Evolutionary conservation across 2,113 vertebrate genomes (phyloP).

Genomic region (Mustela nigripes): DNA sequence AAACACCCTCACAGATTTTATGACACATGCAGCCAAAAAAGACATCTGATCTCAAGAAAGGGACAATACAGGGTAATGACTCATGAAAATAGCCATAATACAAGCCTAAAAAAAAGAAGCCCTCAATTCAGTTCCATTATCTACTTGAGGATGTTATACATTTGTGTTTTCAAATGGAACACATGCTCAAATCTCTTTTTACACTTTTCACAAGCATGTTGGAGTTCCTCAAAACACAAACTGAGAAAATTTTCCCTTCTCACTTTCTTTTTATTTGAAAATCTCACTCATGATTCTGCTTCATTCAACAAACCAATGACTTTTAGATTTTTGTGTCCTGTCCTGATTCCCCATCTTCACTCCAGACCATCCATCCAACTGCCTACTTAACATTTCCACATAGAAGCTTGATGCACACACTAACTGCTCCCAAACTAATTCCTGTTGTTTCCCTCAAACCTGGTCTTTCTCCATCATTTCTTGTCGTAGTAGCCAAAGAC

Average conservation of each 20-base stretch:
- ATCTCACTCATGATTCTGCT: not conserved
- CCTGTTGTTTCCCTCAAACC: not conserved
- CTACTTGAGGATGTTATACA: not conserved
- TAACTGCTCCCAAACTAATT: not conserved
- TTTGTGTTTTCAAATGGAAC: constrained; percentile 22
- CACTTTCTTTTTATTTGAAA: not conserved
- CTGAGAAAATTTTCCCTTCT: not conserved
- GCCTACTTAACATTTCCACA: not conserved
- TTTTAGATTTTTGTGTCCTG: not conserved
- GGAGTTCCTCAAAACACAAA: not conserved
- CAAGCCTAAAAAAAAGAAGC: not conserved
- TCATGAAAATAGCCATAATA: not conserved
- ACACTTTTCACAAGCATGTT: not conserved
- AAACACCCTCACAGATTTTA: not conserved
- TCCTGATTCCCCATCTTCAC: not conserved
- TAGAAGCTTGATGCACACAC: not conserved
- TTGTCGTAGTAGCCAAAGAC: not conserved
- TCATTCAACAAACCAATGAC: not conserved
- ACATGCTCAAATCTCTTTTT: not conserved
- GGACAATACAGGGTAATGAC: not conserved
- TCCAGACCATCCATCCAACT: not conserved
- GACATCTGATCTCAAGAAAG: not conserved
- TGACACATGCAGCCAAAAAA: not conserved
- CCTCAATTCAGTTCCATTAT: not conserved
- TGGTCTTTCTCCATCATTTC: not conserved